Percentiles rank a stretch among this genome's conserved stretches.
phyloP scores from a whole-genome alignment of 2,113 vertebrate species.

The Poecilia latipinna region DNA sequence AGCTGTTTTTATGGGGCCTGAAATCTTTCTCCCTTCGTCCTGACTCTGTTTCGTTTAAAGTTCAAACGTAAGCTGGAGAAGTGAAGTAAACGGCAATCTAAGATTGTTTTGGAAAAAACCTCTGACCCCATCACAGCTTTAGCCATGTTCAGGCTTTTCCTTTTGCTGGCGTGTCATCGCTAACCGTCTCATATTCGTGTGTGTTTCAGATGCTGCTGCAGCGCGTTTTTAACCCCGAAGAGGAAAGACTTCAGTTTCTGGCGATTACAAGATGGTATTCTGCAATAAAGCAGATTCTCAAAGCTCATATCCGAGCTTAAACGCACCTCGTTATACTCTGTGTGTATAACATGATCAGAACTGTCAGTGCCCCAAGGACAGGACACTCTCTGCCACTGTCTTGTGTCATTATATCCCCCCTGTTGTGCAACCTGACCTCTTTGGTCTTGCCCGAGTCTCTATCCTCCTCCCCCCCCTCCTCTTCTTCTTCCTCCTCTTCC shows the following conservation, averaged over 20 bases:
- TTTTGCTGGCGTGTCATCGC: background rate
- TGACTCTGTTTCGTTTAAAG: background rate
- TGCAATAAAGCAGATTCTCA: conserved; percentile 31
- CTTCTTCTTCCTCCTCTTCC: background rate
- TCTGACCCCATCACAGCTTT: background rate
- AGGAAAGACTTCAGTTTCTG: conserved; percentile 30
- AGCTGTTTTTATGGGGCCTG: background rate
- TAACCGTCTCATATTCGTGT: conserved; percentile 43
- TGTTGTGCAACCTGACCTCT: conserved; percentile 37
- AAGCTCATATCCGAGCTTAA: conserved; percentile 18
- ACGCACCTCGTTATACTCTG: conserved; percentile 1
- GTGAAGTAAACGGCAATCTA: background rate
- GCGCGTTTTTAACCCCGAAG: conserved; percentile 7
- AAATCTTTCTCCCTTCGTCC: background rate
- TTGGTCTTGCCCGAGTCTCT: conserved; percentile 28
- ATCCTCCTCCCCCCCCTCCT: conserved; percentile 1
- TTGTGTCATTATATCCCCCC: conserved; percentile 42
- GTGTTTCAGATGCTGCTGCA: conserved; percentile 65
- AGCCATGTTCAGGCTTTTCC: too few relatives aligned
- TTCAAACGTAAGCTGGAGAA: background rate
- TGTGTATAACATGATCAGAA: conserved; percentile 23
- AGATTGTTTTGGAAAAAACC: background rate
- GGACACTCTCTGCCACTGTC: conserved; percentile 57
- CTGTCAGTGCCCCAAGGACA: conserved; percentile 35
- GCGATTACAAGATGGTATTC: conserved; percentile 32